Conservation (phyloP, 2,797 vertebrate species). For the Anguilla anguilla region DNA sequence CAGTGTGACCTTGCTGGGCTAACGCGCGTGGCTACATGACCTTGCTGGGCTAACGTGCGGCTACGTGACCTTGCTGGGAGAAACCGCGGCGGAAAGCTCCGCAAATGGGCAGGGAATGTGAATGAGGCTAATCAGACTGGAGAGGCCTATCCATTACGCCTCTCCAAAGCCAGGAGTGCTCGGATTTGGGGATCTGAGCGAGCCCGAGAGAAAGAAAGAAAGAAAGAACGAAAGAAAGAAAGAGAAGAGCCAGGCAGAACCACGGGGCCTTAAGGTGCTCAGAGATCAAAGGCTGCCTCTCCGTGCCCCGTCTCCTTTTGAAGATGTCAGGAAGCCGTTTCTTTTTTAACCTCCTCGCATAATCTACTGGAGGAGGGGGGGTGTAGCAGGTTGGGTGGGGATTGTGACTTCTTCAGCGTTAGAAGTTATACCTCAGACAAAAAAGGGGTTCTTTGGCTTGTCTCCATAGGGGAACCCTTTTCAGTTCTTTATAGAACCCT, state of each 20-base stretch:
- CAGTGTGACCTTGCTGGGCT: no score
- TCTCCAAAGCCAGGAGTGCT: neutral
- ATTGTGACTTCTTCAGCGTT: slow-evolving; percentile 40
- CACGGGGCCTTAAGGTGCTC: slow-evolving; percentile 58
- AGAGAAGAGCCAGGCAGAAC: slow-evolving; percentile 60
- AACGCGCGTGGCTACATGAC: no score
- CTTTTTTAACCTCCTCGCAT: slow-evolving; percentile 33
- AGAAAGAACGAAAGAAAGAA: no score
- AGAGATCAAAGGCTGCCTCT: slow-evolving; percentile 39
- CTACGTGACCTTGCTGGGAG: slow-evolving; percentile 63
- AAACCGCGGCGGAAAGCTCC: slow-evolving; percentile 51
- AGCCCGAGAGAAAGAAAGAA: neutral
- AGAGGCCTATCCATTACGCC: slow-evolving; percentile 23
- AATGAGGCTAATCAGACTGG: slow-evolving; percentile 50
- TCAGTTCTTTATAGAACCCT: neutral
- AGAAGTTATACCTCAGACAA: slow-evolving; percentile 35
- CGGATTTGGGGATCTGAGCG: slow-evolving; percentile 17
- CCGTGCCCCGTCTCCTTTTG: slow-evolving; percentile 55
- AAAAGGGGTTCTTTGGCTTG: neutral
- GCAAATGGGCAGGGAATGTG: slow-evolving; percentile 51
- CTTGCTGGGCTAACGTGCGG: no score
- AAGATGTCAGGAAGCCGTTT: slow-evolving; percentile 53
- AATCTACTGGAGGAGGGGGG: slow-evolving; percentile 52
- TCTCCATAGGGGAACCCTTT: neutral
- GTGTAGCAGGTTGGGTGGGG: slow-evolving; percentile 6